A percentile compares a stretch with the other conserved stretches of the same genome.
phyloP scores from a whole-genome alignment of 2,888 invertebrate genomes.

The Agonum fuliginosum region DNA sequence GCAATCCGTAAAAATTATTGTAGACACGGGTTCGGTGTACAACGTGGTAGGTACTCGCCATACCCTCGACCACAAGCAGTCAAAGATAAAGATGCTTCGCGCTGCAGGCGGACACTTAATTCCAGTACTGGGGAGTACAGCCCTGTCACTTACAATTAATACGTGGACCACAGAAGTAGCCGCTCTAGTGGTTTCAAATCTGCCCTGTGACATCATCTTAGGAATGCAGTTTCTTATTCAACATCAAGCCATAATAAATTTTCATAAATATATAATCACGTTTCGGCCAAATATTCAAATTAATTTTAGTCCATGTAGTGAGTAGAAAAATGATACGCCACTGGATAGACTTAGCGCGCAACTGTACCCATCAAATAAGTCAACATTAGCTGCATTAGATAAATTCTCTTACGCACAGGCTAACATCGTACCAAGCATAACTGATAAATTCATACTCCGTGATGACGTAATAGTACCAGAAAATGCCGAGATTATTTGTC shows the following conservation, averaged over 20 bases:
- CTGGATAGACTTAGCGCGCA: not conserved
- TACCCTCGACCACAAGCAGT: not conserved
- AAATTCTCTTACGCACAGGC: not conserved
- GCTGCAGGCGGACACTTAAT: not conserved
- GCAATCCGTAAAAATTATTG: not conserved
- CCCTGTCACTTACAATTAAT: not conserved
- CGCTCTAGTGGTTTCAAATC: constrained; percentile 23
- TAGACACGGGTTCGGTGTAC: not conserved
- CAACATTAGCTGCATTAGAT: not conserved
- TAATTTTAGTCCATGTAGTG: not conserved
- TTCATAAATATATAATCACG: not conserved
- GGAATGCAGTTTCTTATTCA: not conserved
- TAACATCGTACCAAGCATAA: not conserved
- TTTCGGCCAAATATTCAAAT: too few relatives aligned
- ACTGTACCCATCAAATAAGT: not conserved
- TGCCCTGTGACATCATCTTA: not conserved
- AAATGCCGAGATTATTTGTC: not conserved
- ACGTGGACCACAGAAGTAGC: constrained; percentile 1
- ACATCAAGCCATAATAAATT: not conserved
- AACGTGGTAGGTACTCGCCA: not conserved
- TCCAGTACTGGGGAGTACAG: constrained; percentile 15
- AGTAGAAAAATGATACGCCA: not conserved
- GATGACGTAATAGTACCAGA: not conserved
- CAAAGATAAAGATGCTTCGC: not conserved
- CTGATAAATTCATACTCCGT: not conserved